These are phyloP conservation scores for Hemiscyllium ocellatum DNA, from an alignment of 2,113 vertebrate species.

Conservation along the genomic window DNA sequence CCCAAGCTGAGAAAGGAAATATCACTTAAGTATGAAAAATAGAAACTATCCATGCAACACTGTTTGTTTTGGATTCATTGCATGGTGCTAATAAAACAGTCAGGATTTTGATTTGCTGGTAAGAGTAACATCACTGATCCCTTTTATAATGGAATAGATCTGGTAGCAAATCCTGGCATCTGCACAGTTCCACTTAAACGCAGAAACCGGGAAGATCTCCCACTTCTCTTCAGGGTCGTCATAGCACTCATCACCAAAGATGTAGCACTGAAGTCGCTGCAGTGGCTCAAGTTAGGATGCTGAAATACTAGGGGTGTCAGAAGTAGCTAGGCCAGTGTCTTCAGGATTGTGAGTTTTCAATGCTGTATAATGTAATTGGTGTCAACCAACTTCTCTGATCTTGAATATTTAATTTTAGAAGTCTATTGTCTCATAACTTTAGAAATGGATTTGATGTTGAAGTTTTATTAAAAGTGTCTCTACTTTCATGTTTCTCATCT, in stretches of 20 bases:
- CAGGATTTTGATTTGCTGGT: neutral
- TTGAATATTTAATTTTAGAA: neutral
- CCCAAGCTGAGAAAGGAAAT: neutral
- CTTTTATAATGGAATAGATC: neutral
- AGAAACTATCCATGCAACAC: neutral
- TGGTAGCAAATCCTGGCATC: neutral
- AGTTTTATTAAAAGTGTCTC: neutral
- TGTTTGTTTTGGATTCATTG: neutral
- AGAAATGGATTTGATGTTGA: neutral
- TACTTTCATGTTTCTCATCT: neutral
- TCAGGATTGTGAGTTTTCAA: neutral
- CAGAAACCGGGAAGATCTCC: neutral
- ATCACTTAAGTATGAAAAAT: neutral
- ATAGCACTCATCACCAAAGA: neutral
- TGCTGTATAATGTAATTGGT: neutral
- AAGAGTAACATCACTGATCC: too few species aligned
- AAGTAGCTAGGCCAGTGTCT: neutral
- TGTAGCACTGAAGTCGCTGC: neutral
- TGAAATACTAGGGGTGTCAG: neutral
- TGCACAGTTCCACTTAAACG: neutral
- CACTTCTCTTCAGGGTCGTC: neutral
- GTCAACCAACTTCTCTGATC: neutral
- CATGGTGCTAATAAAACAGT: neutral
- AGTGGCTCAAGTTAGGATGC: too few species aligned
- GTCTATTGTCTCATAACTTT: neutral